Conservation (phyloP, 1,140 invertebrate species). For the Neodiprion virginianus region DNA sequence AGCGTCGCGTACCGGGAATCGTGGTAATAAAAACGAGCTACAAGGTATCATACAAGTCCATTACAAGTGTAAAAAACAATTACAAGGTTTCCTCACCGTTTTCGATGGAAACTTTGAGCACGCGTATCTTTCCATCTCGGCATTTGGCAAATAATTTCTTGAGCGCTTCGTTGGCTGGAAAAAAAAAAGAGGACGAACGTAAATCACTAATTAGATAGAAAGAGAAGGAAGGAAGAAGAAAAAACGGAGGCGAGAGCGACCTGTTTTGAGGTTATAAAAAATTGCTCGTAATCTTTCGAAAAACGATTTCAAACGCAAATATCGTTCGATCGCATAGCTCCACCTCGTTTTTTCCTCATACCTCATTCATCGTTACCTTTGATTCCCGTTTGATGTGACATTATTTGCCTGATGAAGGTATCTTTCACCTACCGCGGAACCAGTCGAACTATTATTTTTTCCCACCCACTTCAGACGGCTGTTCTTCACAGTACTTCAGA, state of each 20-base stretch:
- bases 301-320: slow-evolving; percentile 10
- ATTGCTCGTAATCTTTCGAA: not conserved
- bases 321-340: not conserved
- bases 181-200: slow-evolving; percentile 31
- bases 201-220: slow-evolving; percentile 29
- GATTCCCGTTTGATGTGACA: slow-evolving; percentile 84
- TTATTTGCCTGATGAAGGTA: slow-evolving; percentile 43
- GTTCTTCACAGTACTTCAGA: not conserved
- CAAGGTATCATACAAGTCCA: too few species aligned
- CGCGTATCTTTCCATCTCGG: slow-evolving; percentile 79
- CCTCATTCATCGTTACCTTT: slow-evolving; percentile 62
- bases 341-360: too few species aligned
- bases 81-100: slow-evolving; percentile 70
- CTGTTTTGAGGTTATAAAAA: slow-evolving; percentile 31
- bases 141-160: slow-evolving; percentile 84
- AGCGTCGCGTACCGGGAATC: too few species aligned
- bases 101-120: slow-evolving; percentile 85
- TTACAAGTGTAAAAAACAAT: not conserved
- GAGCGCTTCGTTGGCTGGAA: slow-evolving; percentile 82
- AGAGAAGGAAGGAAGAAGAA: not conserved
- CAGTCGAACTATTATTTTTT: not conserved
- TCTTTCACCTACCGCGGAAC: not conserved
- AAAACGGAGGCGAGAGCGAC: slow-evolving; percentile 22
- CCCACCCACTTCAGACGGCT: not conserved
- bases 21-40: too few species aligned